These are phyloP conservation scores for Artemia sinica DNA, from an alignment of 2,888 invertebrate species.

Conservation along the genomic window DNA sequence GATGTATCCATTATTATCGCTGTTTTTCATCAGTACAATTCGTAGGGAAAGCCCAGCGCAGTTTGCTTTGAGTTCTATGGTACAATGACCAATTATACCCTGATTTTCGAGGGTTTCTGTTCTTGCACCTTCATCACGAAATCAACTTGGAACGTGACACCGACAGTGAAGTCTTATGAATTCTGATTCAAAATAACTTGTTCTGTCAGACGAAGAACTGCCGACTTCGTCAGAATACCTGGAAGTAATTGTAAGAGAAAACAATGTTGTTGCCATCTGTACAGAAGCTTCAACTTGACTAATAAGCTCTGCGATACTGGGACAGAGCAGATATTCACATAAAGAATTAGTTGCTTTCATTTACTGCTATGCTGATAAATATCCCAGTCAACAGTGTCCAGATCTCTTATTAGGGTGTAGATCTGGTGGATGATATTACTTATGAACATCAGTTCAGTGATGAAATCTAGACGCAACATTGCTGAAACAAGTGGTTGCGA, in stretches of 20 bases:
- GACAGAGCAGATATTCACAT: conserved; percentile 1
- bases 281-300: neutral
- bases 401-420: conserved; percentile 5
- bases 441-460: neutral
- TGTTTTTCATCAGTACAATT: too few relatives aligned
- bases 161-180: neutral
- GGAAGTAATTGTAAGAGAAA: neutral
- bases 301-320: neutral
- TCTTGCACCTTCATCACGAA: neutral
- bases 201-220: neutral
- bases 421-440: neutral
- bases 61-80: neutral
- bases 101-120: neutral
- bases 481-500: neutral
- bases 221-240: neutral
- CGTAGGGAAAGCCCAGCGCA: neutral
- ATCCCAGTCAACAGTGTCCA: neutral
- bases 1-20: too few relatives aligned
- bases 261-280: neutral
- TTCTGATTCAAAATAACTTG: neutral
- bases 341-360: conserved; percentile 7
- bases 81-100: neutral
- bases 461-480: neutral
- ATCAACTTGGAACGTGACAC: neutral
- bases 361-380: neutral